Conservation (phyloP, 2,113 vertebrate genomes). For the Pseudorectes ferrugineus region DNA sequence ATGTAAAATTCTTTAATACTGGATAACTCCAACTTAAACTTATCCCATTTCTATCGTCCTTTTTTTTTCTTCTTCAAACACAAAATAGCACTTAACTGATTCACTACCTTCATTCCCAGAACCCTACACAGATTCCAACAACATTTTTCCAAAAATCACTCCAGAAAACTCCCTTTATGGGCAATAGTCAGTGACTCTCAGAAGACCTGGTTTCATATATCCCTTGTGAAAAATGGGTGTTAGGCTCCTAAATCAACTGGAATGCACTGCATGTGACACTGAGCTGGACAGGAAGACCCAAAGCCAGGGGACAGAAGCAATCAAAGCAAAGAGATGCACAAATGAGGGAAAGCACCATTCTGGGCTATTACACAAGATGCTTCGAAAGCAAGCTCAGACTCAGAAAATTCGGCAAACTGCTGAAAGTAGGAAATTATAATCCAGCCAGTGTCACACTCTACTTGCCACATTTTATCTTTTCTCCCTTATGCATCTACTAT, state of each 20-base stretch:
- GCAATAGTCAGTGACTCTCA: background rate
- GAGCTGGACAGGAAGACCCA: background rate
- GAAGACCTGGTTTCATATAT: background rate
- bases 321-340: background rate
- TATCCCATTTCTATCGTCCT: background rate
- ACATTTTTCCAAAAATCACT: background rate
- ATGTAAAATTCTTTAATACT: background rate
- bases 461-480: background rate
- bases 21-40: background rate
- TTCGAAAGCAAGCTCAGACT: background rate
- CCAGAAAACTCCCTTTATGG: background rate
- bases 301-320: background rate
- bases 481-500: background rate
- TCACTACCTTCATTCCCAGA: background rate
- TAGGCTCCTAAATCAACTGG: background rate
- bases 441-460: background rate
- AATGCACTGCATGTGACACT: background rate
- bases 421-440: background rate
- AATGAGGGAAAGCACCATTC: background rate
- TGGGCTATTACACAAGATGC: background rate
- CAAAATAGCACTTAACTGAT: background rate
- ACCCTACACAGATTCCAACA: fast-evolving
- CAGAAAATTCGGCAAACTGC: background rate
- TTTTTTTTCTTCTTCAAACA: background rate
- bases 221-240: background rate